Base-by-base conservation (phyloP, 2,797 vertebrate genomes). In the Myotis vivesi region DNA sequence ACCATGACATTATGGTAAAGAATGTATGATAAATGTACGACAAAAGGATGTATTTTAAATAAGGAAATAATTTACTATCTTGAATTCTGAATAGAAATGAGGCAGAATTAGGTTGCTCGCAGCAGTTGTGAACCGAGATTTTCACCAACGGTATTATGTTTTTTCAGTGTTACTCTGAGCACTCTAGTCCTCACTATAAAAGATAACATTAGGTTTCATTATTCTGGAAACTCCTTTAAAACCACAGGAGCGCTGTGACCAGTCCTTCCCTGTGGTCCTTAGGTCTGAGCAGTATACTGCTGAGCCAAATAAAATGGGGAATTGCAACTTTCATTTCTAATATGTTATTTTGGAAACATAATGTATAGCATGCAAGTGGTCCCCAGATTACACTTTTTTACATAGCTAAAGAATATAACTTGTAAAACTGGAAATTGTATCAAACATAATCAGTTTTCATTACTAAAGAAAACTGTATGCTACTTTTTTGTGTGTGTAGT, bases 41-140 rank as follows among this genome's bases (percentile, higher is more conserved):
- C 66, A 41, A 80, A 85, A 91, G 17, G 33, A 9, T 49, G 30
- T 64, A 30, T 79, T 85, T 86, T 38, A 59, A 73, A 41, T 44
- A 82, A 92, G 73, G 25, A 87, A 87, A 44, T 77, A 64, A 57
- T 33, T 66, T 94, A 64, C 86, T 94, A 38, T 96, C 22, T 94
- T 87, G 16, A 91, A 55, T 66, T 94, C 44, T 71, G 46, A 64
- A 66, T 46, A 86, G 82, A 93, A 90, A 53, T 59, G 41, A 33
- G 17, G n/a, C 3, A 85, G 44, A 94, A 79, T 62, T 71, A 57
- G 19, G 51, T 30, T 66, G n/a, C 13, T n/a, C 1, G 0, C 55
- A 75, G 41, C 3, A 46, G 0, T 51, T 75, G 20, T 51, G 72
- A 69, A 62, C 71, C 53, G 57, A 92, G 23, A 19, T 22, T 53